Base-by-base conservation (phyloP, 2,797 vertebrate species). In the Epinephelus coioides region DNA sequence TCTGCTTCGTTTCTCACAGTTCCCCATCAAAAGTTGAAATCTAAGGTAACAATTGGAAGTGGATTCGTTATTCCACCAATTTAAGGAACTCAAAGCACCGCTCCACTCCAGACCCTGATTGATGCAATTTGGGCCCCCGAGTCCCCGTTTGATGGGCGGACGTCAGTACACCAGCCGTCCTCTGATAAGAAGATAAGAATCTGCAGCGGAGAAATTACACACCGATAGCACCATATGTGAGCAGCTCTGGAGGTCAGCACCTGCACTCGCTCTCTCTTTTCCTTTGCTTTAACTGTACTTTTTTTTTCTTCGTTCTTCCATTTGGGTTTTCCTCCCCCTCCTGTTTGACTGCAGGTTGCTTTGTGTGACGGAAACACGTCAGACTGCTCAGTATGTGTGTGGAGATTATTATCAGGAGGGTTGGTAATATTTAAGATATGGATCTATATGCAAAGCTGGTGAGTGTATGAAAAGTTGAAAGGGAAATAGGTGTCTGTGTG, bases 101-200 rank as follows among this genome's bases (percentile, higher is more conserved):
- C 84, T 82, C 54, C 64, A 65, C 69, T 88, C 83, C 76, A 77
- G 76, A 82, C 74, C 78, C 87, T 92, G 92, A 94, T 92, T 91
- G 72, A 78, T 91, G 89, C 90, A 91, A 94, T 90, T 83, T 86
- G 67, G 84, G 78, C 88, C 76, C 74, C 68, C 5, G 51, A 87
- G 81, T 86, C 75, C 30, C 44, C 69, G 61, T 88, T 88, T 88
- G 88, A 89, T 81, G 64, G 85, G 88, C 30, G 21, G 81, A 90
- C 87, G 82, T 90, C 79, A 86, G 88, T 81, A 68, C 88, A 87
- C 82, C 81, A 90, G 83, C 78, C 84, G 47, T 82, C 84, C 89
- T 76, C 69, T 76, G 94, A 95, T 95, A 95, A 94, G 90, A 82
- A 81, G 94, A 95, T 95, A 95, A 87, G 74, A 87, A 96, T 95